phyloP scores from a whole-genome alignment of 2,113 vertebrate genomes.

The Takifugu flavidus region DNA sequence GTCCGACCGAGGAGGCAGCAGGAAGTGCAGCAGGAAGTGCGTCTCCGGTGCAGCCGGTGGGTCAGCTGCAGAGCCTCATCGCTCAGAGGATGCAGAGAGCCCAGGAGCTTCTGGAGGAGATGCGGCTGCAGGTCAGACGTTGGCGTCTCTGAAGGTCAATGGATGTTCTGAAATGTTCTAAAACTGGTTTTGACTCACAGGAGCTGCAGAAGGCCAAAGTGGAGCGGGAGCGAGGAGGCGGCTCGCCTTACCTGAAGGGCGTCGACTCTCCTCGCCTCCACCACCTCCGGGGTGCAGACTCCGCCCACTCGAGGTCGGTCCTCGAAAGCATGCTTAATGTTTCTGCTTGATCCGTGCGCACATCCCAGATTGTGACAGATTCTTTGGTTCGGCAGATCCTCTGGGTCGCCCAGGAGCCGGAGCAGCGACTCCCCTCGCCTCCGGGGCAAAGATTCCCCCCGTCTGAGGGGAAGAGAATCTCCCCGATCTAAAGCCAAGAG shows the following conservation, averaged over 20 bases:
- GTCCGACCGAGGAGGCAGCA: constrained; percentile 70
- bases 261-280: constrained; percentile 66
- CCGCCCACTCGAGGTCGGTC: constrained; percentile 53
- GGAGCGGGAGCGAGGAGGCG: constrained; percentile 42
- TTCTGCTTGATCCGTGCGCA: no score
- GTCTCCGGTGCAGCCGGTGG: constrained; percentile 50
- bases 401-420: constrained; percentile 50
- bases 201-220: constrained; percentile 66
- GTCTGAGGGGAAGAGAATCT: constrained; percentile 60
- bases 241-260: constrained; percentile 49
- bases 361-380: no score
- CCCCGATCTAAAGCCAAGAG: constrained; percentile 62
- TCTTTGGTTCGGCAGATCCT: constrained; percentile 30
- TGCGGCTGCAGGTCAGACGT: constrained; percentile 75
- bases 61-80: constrained; percentile 88
- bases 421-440: constrained; percentile 60
- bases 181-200: constrained; percentile 28
- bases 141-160: no score
- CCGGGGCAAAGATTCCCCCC: constrained; percentile 60
- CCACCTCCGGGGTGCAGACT: constrained; percentile 54
- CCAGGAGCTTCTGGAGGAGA: constrained; percentile 90
- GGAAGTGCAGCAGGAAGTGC: not conserved
- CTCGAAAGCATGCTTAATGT: no score
- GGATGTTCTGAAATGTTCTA: no score
- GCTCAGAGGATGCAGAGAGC: constrained; percentile 91